Percentiles rank a stretch among this genome's conserved stretches.
These are phyloP conservation scores for Nomada ruficornis DNA, from an alignment of 2,888 invertebrate genomes.

Conservation along the genomic window DNA sequence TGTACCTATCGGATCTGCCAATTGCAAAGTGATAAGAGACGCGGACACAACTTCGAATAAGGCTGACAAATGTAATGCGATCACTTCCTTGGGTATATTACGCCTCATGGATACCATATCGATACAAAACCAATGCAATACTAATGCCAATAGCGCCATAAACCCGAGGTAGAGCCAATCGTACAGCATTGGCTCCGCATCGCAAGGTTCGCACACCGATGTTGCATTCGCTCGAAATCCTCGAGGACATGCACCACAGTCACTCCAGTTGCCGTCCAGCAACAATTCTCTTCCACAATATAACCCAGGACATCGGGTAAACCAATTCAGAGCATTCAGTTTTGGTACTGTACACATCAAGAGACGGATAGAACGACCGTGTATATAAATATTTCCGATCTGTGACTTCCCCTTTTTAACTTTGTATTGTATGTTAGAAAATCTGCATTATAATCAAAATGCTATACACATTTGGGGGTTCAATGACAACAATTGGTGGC, in stretches of 20 bases:
- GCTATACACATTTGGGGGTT: constrained; percentile 1
- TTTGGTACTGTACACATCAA: constrained; percentile 46
- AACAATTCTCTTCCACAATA: constrained; percentile 92
- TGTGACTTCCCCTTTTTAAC: not conserved
- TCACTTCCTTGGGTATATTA: constrained; percentile 90
- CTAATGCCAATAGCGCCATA: constrained; percentile 94
- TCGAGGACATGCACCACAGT: constrained; percentile 94
- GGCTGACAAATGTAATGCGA: constrained; percentile 92
- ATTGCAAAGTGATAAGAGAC: constrained; percentile 90
- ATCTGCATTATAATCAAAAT: not conserved
- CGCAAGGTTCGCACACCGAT: constrained; percentile 92
- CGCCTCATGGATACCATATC: constrained; percentile 92
- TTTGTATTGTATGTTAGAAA: not conserved
- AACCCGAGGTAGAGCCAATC: constrained; percentile 98
- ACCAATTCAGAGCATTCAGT: constrained; percentile 60
- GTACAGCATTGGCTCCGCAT: constrained; percentile 91
- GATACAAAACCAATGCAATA: constrained; percentile 96
- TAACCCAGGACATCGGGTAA: constrained; percentile 89
- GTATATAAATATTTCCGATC: not conserved
- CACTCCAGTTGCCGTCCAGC: constrained; percentile 89
- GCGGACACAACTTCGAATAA: constrained; percentile 92
- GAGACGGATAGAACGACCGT: not conserved
- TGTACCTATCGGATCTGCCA: constrained; percentile 93
- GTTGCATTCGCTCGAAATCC: constrained; percentile 91
- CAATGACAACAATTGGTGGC: not conserved